A percentile compares a stretch with the other conserved stretches of the same genome.
phyloP scores from a whole-genome alignment of 2,113 vertebrate genomes.

The Hemichromis elongatus region DNA sequence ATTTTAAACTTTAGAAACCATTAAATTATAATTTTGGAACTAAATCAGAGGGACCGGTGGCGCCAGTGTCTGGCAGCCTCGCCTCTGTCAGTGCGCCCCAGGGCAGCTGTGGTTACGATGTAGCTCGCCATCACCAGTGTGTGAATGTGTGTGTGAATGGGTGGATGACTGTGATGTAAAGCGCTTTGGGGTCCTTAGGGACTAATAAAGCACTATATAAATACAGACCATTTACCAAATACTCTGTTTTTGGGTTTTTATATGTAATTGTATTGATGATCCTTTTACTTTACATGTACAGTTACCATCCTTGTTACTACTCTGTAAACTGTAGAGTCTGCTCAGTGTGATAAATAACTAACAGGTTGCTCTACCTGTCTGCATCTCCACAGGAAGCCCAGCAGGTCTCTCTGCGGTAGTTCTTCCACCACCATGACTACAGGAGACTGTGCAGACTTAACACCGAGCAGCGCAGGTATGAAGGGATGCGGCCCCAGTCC shows the following conservation, averaged over 20 bases:
- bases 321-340: neutral
- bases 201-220: no score
- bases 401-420: conserved; percentile 70
- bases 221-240: no score
- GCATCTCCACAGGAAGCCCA: conserved; percentile 74
- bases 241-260: neutral
- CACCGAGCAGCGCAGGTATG: conserved; percentile 60
- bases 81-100: no score
- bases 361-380: conserved; percentile 50
- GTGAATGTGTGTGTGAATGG: no score
- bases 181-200: no score
- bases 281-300: neutral
- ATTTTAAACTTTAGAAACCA: neutral
- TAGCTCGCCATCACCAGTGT: no score
- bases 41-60: no score
- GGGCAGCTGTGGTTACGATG: no score
- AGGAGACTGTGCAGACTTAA: conserved; percentile 38
- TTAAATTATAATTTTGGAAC: neutral
- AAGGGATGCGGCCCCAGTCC: conserved; percentile 67
- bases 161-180: no score
- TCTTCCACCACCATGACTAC: conserved; percentile 64
- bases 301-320: fast-evolving
- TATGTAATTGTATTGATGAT: fast-evolving
- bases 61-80: no score
- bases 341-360: fast-evolving